Evolutionary conservation across 2,888 invertebrate genomes (phyloP), one percentile per base, ranked within the genome.

Genomic region (Cataglyphis altisquamis): DNA sequence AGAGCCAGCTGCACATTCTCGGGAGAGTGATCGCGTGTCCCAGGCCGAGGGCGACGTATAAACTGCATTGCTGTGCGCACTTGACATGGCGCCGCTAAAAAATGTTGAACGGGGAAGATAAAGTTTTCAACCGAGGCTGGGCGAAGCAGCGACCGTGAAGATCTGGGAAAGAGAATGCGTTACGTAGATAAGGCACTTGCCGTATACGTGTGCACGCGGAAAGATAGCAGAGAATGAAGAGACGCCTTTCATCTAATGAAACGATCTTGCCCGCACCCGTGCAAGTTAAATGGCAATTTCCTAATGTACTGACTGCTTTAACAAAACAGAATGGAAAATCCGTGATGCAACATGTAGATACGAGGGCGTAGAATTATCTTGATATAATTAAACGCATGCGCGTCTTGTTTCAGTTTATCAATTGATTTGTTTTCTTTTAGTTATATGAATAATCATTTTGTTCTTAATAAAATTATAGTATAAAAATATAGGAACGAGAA

Each of bases 1-100:
- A 48, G 75, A 48, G 74, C 74, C 55, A 32, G 48, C 62, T 41
- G n/a, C 52, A 8, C n/a, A 48, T 74, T 82, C 75, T 75, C 75
- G 63, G 45, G 68, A 68, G 78, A 68, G 68, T 78, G 68, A 78
- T 78, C 68, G 32, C 68, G 68, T 60, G 60, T 78, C 57, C 32
- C n/a, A 25, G 57, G 12, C 10, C n/a, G 41, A 21, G 57, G 57
- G 41, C 21, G 55, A 45, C 32, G 18, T 78, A 68, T 68, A 78
- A 78, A 78, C 39, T 67, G 55, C 55, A 9, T 36, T 36, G 55
- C 52, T 18, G 70, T n/a, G 70, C 21, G 21, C 45, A 41, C 45
- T 78, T 32, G 78, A 78, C 45, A 41, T 67, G 41, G 29, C 67
- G 21, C 57, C 39, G 8, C 32, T 68, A 78, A 78, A 78, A 78